Evolutionary conservation across 2,113 vertebrate species (phyloP), one percentile per base, ranked within the genome.

Genomic region (Callithrix jacchus): DNA sequence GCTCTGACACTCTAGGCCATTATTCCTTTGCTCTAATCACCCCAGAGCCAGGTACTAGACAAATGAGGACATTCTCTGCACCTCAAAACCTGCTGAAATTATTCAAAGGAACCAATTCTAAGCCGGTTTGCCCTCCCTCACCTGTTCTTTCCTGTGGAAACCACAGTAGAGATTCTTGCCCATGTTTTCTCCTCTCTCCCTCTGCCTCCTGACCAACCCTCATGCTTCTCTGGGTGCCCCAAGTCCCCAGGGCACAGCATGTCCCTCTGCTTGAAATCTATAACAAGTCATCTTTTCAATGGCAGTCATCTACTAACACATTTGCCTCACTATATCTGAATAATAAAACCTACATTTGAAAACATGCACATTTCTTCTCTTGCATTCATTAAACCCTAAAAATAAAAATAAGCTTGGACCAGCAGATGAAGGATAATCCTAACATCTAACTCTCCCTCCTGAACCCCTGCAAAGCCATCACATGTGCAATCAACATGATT

Each of bases 171-270:
- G 47, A 0, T 35, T 76, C 76, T 40, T 35, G 12, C 5, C 30
- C 12, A 0, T 27, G 40, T 13, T 16, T 32, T 32, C 45, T 30
- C 30, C n/a, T 54, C 13, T 3, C 9, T 42, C 16, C 49, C 8
- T 56, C n/a, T 66, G 27, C 27, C 37, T 80, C 42, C 83, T 14
- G 11, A 7, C 17, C 0, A 2, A 35, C 17, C 1, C 32, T 61
- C 13, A 11, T 1, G 8, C 42, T 32, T 76, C 42, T 20, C 17
- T 4, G 5, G 14, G 5, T 8, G 21, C 27, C 8, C 35, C n/a
- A 6, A 64, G 12, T 30, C 37, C 3, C 16, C 0, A 4, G 17
- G 35, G 35, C 8, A 5, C 3, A 8, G 6, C 8, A 1, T 7
- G 8, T 0, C 61, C 8, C 13, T 30, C 35, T 47, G 25, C 45